Evolutionary conservation across 2,797 vertebrate species (phyloP), one percentile per base, ranked within the genome.

Genomic region (Dermochelys coriacea): DNA sequence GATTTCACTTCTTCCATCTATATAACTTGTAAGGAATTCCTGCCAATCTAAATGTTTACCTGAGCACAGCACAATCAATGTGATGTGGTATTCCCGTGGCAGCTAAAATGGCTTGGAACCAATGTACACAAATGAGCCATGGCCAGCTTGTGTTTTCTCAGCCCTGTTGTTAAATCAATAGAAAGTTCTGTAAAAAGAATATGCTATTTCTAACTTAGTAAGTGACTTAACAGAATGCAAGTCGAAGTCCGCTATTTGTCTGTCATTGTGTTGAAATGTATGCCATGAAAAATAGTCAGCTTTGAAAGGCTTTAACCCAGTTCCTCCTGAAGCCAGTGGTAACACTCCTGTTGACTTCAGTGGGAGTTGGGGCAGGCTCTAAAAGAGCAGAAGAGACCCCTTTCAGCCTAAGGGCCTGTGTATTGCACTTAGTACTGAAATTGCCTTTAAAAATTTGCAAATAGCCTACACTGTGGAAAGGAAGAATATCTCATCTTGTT

Each of bases 31-130:
- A 90, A 80, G 94, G 79, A 94, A 68, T 93, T 92, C 86, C 71
- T 90, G 95, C 80, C 51, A 97, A 95, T 96, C 75, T 96, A 91
- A 97, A 97, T 97, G 94, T 97, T 98, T 96, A 95, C 87, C 88
- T 96, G 95, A 97, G 92, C 1, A 11, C 54, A 93, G 92, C 18
- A 50, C 89, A 92, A 9, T 81, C 57, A 87, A 6, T 0, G 1
- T 61, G 90, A 89, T 96, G 88, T 83, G 49, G 82, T 87, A 81
- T 88, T 97, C 89, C 47, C 51, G 2, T 14, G 92, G 71, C 84
- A 97, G 94, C 80, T 52, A 57, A 82, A 85, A 31, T 93, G 96
- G 94, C 97, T 52, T 93, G 77, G 94, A 93, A 97, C 87, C 95
- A 97, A 87, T 1, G 37, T 93, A 93, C 87, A 88, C 87, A 91